Evolutionary conservation across 2,888 invertebrate species (phyloP).

Genomic region (Thyatira batis): DNA sequence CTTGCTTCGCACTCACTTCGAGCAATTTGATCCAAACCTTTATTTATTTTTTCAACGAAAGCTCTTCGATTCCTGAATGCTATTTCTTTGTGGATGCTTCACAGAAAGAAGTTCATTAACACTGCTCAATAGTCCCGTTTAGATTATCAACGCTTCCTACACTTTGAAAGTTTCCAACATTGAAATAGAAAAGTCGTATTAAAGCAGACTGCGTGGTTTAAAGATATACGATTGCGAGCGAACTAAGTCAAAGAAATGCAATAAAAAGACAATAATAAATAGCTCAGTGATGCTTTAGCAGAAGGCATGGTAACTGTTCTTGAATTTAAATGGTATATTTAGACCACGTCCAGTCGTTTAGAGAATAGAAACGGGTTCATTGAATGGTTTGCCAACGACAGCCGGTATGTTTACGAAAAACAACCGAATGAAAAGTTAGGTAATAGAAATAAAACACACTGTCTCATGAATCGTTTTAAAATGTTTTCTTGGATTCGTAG

Average conservation of each 20-base stretch:
- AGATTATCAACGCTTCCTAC: conserved; percentile 49
- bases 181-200: conserved; percentile 33
- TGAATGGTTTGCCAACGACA: conserved; percentile 68
- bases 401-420: conserved; percentile 69
- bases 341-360: conserved; percentile 67
- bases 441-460: conserved; percentile 66
- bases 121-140: conserved; percentile 49
- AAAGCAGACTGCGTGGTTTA: conserved; percentile 16
- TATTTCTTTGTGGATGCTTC: conserved; percentile 68
- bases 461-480: conserved; percentile 33
- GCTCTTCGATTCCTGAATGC: conserved; percentile 55
- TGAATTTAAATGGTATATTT: conserved; percentile 78
- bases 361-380: conserved; percentile 77
- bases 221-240: conserved; percentile 30
- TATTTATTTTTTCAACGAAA: conserved; percentile 67
- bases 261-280: conserved; percentile 65
- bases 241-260: conserved; percentile 55
- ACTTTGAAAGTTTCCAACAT: conserved; percentile 34
- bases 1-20: conserved; percentile 67
- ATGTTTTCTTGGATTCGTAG: neutral
- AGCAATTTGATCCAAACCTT: conserved; percentile 64
- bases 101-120: conserved; percentile 73
- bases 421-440: conserved; percentile 60
- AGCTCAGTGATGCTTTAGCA: conserved; percentile 59
- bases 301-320: conserved; percentile 64